Evolutionary conservation across 2,888 invertebrate species (phyloP).

Genomic region (Linnaemya tessellans): DNA sequence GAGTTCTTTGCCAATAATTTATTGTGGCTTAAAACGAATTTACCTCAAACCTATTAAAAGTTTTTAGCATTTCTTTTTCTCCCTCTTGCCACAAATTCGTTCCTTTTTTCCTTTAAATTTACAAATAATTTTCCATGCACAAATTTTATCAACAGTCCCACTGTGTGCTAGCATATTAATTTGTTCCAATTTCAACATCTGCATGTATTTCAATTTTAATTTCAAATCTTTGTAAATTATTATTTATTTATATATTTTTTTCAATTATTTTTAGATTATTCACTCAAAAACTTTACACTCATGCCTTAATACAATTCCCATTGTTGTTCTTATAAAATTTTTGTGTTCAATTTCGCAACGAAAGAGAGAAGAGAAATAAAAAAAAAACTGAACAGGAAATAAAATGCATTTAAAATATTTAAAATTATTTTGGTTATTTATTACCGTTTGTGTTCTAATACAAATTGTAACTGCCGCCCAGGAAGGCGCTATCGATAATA

Average conservation of each 20-base stretch:
- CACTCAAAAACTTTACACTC: constrained; percentile 41
- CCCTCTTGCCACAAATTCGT: too few species aligned
- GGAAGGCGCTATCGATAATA: constrained; percentile 6
- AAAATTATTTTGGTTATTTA: constrained; percentile 64
- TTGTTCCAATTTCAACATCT: constrained; percentile 25
- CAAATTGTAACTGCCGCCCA: constrained; percentile 55
- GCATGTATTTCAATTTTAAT: constrained; percentile 1
- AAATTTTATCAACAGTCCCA: not conserved
- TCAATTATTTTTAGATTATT: constrained; percentile 46
- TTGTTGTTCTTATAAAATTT: constrained; percentile 8
- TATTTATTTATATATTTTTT: not conserved
- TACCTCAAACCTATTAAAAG: too few species aligned
- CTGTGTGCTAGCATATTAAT: not conserved
- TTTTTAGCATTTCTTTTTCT: too few species aligned
- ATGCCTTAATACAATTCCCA: constrained; percentile 15
- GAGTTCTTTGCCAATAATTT: too few species aligned
- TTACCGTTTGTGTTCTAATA: constrained; percentile 60
- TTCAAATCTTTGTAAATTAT: not conserved
- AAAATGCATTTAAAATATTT: constrained; percentile 70
- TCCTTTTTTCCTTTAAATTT: too few species aligned
- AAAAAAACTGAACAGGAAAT: constrained; percentile 4
- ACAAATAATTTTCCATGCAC: not conserved
- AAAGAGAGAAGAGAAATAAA: not conserved
- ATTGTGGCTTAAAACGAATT: too few species aligned
- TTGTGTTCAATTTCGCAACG: constrained; percentile 43